phyloP scores from a whole-genome alignment of 1,140 invertebrate species.

The Ceratoteleas bidentatus region DNA sequence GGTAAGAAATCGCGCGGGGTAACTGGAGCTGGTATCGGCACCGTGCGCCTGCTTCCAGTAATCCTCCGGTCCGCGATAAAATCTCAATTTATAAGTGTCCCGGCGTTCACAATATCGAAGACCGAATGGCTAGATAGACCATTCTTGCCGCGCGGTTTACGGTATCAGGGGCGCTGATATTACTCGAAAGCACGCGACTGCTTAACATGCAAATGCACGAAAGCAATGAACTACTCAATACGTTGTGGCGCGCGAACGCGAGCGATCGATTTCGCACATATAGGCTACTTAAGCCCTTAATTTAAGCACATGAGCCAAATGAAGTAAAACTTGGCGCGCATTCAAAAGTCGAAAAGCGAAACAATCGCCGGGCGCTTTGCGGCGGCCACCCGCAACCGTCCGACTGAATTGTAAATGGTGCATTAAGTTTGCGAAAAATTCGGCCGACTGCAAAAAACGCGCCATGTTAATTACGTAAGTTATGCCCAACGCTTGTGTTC shows the following conservation, averaged over 20 bases:
- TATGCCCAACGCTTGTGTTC: slow-evolving; percentile 43
- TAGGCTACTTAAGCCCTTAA: slow-evolving; percentile 61
- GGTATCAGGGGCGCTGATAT: slow-evolving; percentile 79
- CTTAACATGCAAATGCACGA: slow-evolving; percentile 81
- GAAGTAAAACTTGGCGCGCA: slow-evolving; percentile 57
- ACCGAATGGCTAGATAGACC: slow-evolving; percentile 79
- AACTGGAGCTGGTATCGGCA: slow-evolving; percentile 57
- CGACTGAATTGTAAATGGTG: slow-evolving; percentile 37
- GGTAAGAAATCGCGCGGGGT: slow-evolving; percentile 60
- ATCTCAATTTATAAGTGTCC: slow-evolving; percentile 81
- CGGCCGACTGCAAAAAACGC: slow-evolving; percentile 26
- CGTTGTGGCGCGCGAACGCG: slow-evolving; percentile 74
- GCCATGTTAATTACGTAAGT: slow-evolving; percentile 46
- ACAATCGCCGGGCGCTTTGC: slow-evolving; percentile 45
- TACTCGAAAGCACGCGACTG: slow-evolving; percentile 80
- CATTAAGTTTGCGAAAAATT: slow-evolving; percentile 51
- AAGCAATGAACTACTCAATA: slow-evolving; percentile 82
- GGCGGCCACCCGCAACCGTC: background rate
- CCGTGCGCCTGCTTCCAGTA: slow-evolving; percentile 61
- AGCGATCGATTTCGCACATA: slow-evolving; percentile 74
- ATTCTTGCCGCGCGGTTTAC: slow-evolving; percentile 76
- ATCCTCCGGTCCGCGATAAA: slow-evolving; percentile 71
- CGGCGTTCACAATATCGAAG: slow-evolving; percentile 79
- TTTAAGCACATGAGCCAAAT: slow-evolving; percentile 61
- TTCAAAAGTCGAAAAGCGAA: slow-evolving; percentile 55